Conservation (phyloP, 2,888 invertebrate genomes). For the Drosophila gaucha region DNA sequence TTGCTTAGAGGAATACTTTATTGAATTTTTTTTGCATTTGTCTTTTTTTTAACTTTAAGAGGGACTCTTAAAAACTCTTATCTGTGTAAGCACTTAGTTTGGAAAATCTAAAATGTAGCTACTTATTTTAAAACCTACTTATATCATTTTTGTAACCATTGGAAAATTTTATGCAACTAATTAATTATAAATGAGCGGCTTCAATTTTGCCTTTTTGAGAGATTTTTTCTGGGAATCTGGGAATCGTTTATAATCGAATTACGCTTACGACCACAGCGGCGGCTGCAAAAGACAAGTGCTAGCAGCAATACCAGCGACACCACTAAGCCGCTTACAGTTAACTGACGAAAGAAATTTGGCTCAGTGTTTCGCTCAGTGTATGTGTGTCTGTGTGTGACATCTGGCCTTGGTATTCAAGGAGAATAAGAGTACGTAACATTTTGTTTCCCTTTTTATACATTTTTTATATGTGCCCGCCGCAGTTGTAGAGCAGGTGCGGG, state of each 20-base stretch:
- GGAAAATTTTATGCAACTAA: conserved; percentile 48
- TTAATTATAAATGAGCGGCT: conserved; percentile 67
- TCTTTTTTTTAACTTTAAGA: too few relatives aligned
- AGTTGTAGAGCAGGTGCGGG: conserved; percentile 3
- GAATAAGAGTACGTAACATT: conserved; percentile 63
- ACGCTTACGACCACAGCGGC: conserved; percentile 67
- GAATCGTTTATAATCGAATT: conserved; percentile 72
- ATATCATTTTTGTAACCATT: conserved; percentile 60
- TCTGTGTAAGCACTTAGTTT: too few relatives aligned
- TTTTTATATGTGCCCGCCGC: conserved; percentile 17
- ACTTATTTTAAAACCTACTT: conserved; percentile 42
- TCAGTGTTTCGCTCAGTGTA: conserved; percentile 8
- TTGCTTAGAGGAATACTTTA: too few relatives aligned
- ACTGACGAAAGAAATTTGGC: conserved; percentile 48
- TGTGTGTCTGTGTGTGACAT: conserved; percentile 56
- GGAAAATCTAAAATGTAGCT: background rate
- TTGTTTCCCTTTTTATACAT: conserved; percentile 59
- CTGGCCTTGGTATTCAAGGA: conserved; percentile 61
- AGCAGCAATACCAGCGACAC: conserved; percentile 53
- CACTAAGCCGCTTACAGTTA: conserved; percentile 73
- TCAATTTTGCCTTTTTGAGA: conserved; percentile 5
- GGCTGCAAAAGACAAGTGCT: conserved; percentile 43
- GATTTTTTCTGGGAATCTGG: conserved; percentile 16
- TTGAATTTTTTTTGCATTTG: too few relatives aligned
- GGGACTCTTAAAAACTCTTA: too few relatives aligned